These are phyloP conservation scores for Nyleta sp. DNA, from an alignment of 2,888 invertebrate genomes.

Conservation along the genomic window DNA sequence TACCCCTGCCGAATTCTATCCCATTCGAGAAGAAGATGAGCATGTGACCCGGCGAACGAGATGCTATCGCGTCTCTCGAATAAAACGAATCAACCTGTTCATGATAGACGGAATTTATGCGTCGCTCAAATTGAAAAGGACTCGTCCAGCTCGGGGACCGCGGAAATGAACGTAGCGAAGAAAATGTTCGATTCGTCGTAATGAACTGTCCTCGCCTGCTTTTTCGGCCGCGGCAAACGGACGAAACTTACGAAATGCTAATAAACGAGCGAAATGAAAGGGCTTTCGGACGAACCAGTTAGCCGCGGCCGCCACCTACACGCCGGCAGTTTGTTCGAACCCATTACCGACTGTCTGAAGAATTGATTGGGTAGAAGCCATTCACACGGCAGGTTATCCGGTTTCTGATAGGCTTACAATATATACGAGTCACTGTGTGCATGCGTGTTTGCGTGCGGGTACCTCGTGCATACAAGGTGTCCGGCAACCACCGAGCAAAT, in stretches of 20 bases:
- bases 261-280: slow-evolving; percentile 50
- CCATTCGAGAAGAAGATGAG: too few relatives aligned
- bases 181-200: slow-evolving; percentile 28
- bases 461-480: slow-evolving; percentile 48
- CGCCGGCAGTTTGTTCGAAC: slow-evolving; percentile 64
- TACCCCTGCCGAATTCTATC: too few relatives aligned
- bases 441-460: slow-evolving; percentile 41
- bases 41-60: too few relatives aligned
- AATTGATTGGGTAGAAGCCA: slow-evolving; percentile 66
- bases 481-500: slow-evolving; percentile 29
- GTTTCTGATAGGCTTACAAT: slow-evolving; percentile 63
- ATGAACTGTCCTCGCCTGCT: slow-evolving; percentile 14
- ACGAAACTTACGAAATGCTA: slow-evolving; percentile 46
- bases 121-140: slow-evolving; percentile 24
- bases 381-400: slow-evolving; percentile 65
- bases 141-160: background rate
- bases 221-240: slow-evolving; percentile 16
- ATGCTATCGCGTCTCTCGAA: too few relatives aligned
- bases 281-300: slow-evolving; percentile 56
- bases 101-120: too few relatives aligned
- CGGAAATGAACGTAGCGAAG: slow-evolving; percentile 35
- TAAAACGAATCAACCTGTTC: too few relatives aligned
- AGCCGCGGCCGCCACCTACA: slow-evolving; percentile 59
- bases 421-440: slow-evolving; percentile 57
- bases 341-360: slow-evolving; percentile 63